These are phyloP conservation scores for Drosophila hawaiiensis DNA, from an alignment of 2,888 invertebrate species.

Conservation along the genomic window DNA sequence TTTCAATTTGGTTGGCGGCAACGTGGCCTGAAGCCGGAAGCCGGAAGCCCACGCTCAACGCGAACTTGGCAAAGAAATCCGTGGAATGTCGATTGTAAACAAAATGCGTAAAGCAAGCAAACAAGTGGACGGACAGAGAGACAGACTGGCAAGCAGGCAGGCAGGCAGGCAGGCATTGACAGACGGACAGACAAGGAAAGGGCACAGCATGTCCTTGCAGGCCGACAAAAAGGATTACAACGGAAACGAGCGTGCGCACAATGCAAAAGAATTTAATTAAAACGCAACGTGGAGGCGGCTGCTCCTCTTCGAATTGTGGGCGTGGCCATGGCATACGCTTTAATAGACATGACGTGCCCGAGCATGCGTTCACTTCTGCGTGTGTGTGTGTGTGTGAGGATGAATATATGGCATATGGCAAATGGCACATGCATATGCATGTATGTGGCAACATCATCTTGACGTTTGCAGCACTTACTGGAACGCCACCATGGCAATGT, in stretches of 20 bases:
- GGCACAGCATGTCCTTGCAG: slow-evolving; percentile 37
- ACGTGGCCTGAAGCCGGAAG: slow-evolving; percentile 17
- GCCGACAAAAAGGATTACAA: slow-evolving; percentile 71
- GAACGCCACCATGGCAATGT: slow-evolving; percentile 95
- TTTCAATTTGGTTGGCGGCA: slow-evolving; percentile 52
- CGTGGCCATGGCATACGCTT: slow-evolving; percentile 26
- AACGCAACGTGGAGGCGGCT: slow-evolving; percentile 41
- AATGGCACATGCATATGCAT: neutral
- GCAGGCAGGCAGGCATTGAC: slow-evolving; percentile 6
- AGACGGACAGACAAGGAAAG: slow-evolving; percentile 1
- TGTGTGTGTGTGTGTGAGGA: slow-evolving; percentile 7
- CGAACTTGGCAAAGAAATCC: slow-evolving; percentile 47
- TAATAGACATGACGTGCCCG: slow-evolving; percentile 42
- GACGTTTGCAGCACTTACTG: slow-evolving; percentile 90
- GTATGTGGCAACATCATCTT: neutral
- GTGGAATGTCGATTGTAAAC: slow-evolving; percentile 65
- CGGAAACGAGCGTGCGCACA: slow-evolving; percentile 60
- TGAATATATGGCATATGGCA: neutral
- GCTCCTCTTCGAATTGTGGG: slow-evolving; percentile 28
- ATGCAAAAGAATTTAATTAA: slow-evolving; percentile 76
- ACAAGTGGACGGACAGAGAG: slow-evolving; percentile 11
- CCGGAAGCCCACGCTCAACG: slow-evolving; percentile 36
- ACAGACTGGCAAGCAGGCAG: neutral
- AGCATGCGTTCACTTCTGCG: slow-evolving; percentile 23
- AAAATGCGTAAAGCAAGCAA: slow-evolving; percentile 41